Evolutionary conservation across 2,888 invertebrate species (phyloP), one percentile per base, ranked within the genome.

Genomic region (Panzeria rudis): DNA sequence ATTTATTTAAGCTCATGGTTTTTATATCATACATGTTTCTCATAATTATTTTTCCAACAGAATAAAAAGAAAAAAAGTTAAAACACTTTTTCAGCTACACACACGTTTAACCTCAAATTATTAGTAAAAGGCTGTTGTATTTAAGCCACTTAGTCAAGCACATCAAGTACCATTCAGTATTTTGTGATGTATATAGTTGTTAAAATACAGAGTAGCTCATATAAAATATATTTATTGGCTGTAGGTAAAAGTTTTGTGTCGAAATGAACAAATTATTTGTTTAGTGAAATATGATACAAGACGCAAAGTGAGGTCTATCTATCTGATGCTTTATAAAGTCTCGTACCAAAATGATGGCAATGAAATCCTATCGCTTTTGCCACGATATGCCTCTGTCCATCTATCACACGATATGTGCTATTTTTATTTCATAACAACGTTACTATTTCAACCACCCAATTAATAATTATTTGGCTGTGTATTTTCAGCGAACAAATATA

Each of bases 131-230:
- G 29, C 25, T 69, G 50, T 32, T 50, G 41, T 71, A 50, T 66
- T 80, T 84, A 80, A 76, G 84, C 69, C 80, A 80, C 73, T 80
- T 80, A 80, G 79, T 80, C 75, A 62, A 84, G 79, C 83, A 83
- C 62, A 78, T 80, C 80, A 84, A 84, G 80, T 72, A 61, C 32
- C 76, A 80, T 76, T 71, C 75, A 84, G 50, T 66, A 56, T 75
- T 61, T 61, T 50, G 32, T 75, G 81, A 81, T 81, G 75, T 68
- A 61, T 75, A 25, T 15, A 50, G 79, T 66, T 66, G 68, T 68
- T 77, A 47, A 59, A 77, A 77, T 44, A 17, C 11, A 9, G 4
- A 35, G 69, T 59, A 15, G 29, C n/a, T 69, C 11, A 62, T 20
- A 61, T 52, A 47, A 47, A 32, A 35, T n/a, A 62, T n/a, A 20